phyloP scores from a whole-genome alignment of 2,888 invertebrate genomes.

The Lasiommata megera region DNA sequence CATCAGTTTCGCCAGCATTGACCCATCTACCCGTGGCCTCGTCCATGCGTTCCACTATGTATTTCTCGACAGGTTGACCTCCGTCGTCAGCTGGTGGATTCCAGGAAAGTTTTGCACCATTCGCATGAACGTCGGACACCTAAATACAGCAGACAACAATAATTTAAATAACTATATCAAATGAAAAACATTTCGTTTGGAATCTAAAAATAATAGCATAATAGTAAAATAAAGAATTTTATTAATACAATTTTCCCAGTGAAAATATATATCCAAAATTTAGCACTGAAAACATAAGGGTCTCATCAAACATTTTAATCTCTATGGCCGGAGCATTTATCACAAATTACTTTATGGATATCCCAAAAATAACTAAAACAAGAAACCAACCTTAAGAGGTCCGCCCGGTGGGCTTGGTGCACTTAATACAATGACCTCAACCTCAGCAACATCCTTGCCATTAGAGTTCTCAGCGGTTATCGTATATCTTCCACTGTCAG shows the following conservation, averaged over 20 bases:
- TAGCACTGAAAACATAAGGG: no score
- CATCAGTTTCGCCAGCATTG: constrained; percentile 94
- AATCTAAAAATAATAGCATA: no score
- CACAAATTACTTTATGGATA: no score
- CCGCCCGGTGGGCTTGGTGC: constrained; percentile 93
- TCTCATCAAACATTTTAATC: no score
- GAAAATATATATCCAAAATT: no score
- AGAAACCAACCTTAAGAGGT: constrained; percentile 87
- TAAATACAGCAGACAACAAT: constrained; percentile 30
- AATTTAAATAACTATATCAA: not conserved
- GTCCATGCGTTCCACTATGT: constrained; percentile 97
- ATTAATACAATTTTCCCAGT: no score
- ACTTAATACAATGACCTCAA: constrained; percentile 92
- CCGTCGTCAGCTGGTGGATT: constrained; percentile 97
- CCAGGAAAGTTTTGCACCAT: constrained; percentile 95
- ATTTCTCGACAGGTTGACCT: constrained; percentile 95
- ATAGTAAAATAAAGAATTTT: no score
- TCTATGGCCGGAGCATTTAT: no score
- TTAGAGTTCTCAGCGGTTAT: constrained; percentile 95
- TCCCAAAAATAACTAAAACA: not conserved
- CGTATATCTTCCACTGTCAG: constrained; percentile 94
- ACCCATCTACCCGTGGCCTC: constrained; percentile 96
- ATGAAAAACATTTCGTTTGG: not conserved
- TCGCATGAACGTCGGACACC: constrained; percentile 91
- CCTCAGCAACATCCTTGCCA: constrained; percentile 96